phyloP scores from a whole-genome alignment of 37 sponge, comb jelly and placozoan species.

The Beroe forskalii region DNA sequence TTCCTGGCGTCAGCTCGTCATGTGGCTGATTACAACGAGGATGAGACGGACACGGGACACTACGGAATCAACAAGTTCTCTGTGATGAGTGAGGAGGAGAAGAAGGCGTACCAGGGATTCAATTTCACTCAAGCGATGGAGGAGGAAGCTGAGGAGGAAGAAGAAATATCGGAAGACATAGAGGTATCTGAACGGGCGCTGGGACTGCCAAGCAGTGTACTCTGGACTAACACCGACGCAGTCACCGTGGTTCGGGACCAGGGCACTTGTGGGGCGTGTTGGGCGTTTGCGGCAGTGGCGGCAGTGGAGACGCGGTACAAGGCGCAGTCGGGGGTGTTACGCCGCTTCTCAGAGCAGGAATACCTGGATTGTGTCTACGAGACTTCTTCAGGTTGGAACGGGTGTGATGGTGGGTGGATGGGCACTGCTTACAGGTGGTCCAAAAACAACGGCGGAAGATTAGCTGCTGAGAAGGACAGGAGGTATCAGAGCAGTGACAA shows the following conservation, averaged over 20 bases:
- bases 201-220: not conserved
- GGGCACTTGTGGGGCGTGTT: conserved; percentile 33
- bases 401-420: conserved; percentile 14
- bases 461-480: conserved; percentile 20
- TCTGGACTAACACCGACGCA: conserved; percentile 16
- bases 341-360: conserved; percentile 51
- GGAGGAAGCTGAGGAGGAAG: too few species aligned
- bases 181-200: too few species aligned
- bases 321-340: not conserved
- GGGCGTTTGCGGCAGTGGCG: conserved; percentile 49
- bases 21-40: conserved; percentile 65
- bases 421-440: not conserved
- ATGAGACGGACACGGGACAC: not conserved
- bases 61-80: conserved; percentile 50
- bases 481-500: not conserved
- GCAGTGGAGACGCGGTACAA: conserved; percentile 15
- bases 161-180: too few species aligned
- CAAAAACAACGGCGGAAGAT: not conserved
- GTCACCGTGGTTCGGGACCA: conserved; percentile 43
- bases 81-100: too few species aligned
- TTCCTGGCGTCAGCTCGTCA: too few species aligned
- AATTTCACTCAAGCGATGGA: not conserved
- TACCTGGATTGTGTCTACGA: conserved; percentile 41
- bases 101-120: conserved; percentile 7
- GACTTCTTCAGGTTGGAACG: not conserved